A percentile compares a stretch with the other conserved stretches of the same genome.
Conservation (phyloP, 2,797 vertebrate species). For the Hozukius guyotensis region DNA sequence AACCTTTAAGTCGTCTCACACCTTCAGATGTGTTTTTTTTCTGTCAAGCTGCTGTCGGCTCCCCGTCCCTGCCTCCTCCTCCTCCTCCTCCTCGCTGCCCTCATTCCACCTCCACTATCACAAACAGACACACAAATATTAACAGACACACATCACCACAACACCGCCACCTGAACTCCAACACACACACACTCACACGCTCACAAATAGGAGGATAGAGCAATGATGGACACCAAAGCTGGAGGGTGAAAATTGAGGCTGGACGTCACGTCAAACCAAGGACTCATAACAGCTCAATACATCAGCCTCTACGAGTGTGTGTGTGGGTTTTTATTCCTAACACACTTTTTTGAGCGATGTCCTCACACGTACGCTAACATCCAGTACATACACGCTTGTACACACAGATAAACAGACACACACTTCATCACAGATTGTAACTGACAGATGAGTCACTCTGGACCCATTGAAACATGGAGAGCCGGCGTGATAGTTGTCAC, state of each 20-base stretch:
- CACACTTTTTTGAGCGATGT: slow-evolving; percentile 22
- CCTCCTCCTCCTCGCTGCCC: slow-evolving; percentile 15
- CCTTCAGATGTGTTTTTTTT: slow-evolving; percentile 54
- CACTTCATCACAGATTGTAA: slow-evolving; percentile 26
- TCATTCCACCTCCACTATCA: slow-evolving; percentile 51
- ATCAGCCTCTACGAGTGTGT: slow-evolving; percentile 12
- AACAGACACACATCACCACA: slow-evolving; percentile 3
- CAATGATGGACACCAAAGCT: slow-evolving; percentile 57
- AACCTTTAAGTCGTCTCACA: slow-evolving; percentile 53
- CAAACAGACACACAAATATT: slow-evolving; percentile 49
- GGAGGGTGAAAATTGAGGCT: slow-evolving; percentile 72
- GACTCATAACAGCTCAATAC: slow-evolving; percentile 53
- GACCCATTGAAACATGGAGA: slow-evolving; percentile 27
- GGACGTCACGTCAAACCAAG: slow-evolving; percentile 58
- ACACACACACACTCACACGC: slow-evolving; percentile 31
- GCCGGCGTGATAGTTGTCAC: slow-evolving; percentile 41
- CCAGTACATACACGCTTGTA: background rate
- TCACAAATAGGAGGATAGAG: slow-evolving; percentile 36
- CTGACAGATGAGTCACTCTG: slow-evolving; percentile 50
- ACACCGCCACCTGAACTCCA: background rate
- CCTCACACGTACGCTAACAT: background rate
- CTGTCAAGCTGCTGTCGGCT: slow-evolving; percentile 55
- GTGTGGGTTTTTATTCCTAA: slow-evolving; percentile 14
- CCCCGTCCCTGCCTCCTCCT: slow-evolving; percentile 43
- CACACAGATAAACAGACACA: slow-evolving; percentile 25